Evolutionary conservation across 2,113 vertebrate species (phyloP), one percentile per base, ranked within the genome.

Genomic region (Picathartes gymnocephalus): DNA sequence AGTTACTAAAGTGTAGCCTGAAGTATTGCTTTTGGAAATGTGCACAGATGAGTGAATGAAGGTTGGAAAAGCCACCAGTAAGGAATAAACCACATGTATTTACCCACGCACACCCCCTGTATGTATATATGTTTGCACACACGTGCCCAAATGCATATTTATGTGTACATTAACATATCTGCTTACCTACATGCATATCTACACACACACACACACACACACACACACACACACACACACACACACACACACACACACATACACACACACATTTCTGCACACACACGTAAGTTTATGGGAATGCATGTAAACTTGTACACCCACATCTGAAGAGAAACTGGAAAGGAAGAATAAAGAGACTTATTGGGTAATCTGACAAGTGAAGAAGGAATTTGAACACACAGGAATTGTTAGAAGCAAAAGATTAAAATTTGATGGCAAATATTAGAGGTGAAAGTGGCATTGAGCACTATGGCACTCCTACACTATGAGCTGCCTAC

Each of bases 121-220:
- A 17, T 10, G 6, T 7, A 16, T 18, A 37, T 19, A 13, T 44
- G 4, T 23, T 81, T 37, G 44, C 30, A 73, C 39, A 16, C 4
- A 8, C 0, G 4, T 79, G 19, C 16, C 30, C 56, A 62, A 33
- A 30, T 10, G 4, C 2, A 20, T 31, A 31, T 61, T 61, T 60
- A 9, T 44, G 33, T 5, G 2, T 66, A 45, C 5, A 4, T 27
- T 19, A 23, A 57, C 2, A 0, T 44, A 30, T 19, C n/a, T 42
- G 9, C 6, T 56, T 80, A 37, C 1, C 2, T 44, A 11, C 6
- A 19, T 64, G 12, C 5, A 8, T 35, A 20, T 60, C 9, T 35
- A 22, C 31, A 33, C 20, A 17, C 13, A 13, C 19, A n/a, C 18
- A n/a, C 14, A 42, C 40, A 42, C 11, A 35, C 15, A n/a, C n/a